Evolutionary conservation across 2,113 vertebrate species (phyloP).

Genomic region (Stegostoma tigrinum): DNA sequence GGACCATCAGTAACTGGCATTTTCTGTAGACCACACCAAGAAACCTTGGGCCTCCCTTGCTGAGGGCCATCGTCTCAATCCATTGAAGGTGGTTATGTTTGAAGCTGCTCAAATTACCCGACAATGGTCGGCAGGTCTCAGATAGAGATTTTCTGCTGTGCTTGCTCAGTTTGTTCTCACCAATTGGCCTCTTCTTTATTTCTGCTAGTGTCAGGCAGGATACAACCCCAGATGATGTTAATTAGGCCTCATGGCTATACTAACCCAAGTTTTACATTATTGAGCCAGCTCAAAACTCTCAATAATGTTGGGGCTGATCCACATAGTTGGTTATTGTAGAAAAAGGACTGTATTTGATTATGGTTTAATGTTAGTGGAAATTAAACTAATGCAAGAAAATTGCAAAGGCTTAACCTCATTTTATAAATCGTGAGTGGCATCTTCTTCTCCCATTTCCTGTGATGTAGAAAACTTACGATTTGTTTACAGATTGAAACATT

Average conservation of each 20-base stretch:
- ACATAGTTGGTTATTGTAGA: not conserved
- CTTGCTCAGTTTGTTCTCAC: not conserved
- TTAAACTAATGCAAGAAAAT: not conserved
- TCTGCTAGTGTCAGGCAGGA: not conserved
- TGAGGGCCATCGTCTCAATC: not conserved
- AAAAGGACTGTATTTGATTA: not conserved
- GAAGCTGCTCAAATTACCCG: not conserved
- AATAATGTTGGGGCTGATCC: not conserved
- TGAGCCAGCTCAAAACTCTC: no score
- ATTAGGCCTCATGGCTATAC: not conserved
- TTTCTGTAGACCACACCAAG: not conserved
- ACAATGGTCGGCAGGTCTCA: no score
- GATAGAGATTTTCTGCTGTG: not conserved
- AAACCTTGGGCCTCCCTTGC: not conserved
- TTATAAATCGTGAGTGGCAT: not conserved
- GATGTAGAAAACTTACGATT: not conserved
- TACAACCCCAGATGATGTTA: not conserved
- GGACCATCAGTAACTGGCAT: not conserved
- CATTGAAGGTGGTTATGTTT: not conserved
- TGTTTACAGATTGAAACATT: not conserved
- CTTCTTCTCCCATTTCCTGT: not conserved
- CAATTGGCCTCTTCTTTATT: not conserved
- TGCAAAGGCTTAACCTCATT: not conserved
- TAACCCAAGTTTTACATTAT: not conserved
- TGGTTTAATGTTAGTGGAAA: not conserved